These are phyloP conservation scores for Hyaena hyaena DNA, from an alignment of 2,113 vertebrate species.

Conservation along the genomic window DNA sequence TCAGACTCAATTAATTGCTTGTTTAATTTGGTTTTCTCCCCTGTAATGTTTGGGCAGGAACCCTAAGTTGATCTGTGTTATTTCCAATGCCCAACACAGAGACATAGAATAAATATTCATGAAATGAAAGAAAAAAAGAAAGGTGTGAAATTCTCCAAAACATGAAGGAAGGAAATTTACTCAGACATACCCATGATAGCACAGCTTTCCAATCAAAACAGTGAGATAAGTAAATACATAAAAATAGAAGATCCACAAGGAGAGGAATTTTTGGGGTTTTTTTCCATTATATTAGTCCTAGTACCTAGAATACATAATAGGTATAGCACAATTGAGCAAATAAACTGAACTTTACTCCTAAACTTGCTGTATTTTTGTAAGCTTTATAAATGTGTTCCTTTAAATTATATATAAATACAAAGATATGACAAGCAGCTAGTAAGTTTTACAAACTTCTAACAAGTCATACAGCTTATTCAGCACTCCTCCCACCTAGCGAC, in stretches of 20 bases:
- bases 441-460: conserved; percentile 19
- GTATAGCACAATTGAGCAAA: neutral
- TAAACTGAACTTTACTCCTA: conserved; percentile 9
- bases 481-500: neutral
- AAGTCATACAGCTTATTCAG: neutral
- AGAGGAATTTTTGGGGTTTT: neutral
- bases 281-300: neutral
- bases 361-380: neutral
- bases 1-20: neutral
- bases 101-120: neutral
- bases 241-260: neutral
- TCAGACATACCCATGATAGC: neutral
- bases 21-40: neutral
- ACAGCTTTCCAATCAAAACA: neutral
- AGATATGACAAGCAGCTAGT: neutral
- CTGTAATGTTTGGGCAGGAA: neutral
- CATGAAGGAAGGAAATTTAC: neutral
- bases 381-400: conserved; percentile 36
- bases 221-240: neutral
- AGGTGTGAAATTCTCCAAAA: neutral
- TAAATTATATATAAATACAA: neutral
- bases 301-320: neutral
- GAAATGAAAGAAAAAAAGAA: neutral
- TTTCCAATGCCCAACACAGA: neutral
- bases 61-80: neutral